These are phyloP conservation scores for Darevskia mixta DNA, from an alignment of 2,797 vertebrate species.

Conservation along the genomic window DNA sequence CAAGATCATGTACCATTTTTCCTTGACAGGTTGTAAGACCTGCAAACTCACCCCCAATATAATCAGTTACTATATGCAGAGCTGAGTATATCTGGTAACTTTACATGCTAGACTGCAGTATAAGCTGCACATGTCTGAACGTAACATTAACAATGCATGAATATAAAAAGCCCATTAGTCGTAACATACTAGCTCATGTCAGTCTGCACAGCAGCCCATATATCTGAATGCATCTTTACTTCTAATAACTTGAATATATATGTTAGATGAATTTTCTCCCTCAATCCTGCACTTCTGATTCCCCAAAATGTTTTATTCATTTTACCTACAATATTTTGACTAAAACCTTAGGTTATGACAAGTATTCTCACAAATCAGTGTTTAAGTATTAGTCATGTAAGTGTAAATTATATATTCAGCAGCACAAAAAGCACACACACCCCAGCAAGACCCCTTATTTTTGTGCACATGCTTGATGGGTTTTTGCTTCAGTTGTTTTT, in stretches of 20 bases:
- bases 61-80: background rate
- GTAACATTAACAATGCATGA: background rate
- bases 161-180: background rate
- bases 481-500: background rate
- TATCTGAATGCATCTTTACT: background rate
- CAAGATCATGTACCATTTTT: background rate
- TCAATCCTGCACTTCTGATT: background rate
- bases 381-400: background rate
- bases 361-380: background rate
- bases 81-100: background rate
- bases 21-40: background rate
- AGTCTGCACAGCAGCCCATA: constrained; percentile 8
- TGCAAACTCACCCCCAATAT: background rate
- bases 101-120: background rate
- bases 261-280: background rate
- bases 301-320: background rate
- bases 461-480: background rate
- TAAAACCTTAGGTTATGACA: background rate
- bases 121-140: background rate
- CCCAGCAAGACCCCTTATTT: background rate
- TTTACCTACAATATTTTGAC: background rate
- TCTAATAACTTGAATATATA: background rate
- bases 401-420: background rate
- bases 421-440: background rate
- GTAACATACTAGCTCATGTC: background rate